Evolutionary conservation across 2,113 vertebrate species (phyloP).

Genomic region (Acanthisitta chloris): DNA sequence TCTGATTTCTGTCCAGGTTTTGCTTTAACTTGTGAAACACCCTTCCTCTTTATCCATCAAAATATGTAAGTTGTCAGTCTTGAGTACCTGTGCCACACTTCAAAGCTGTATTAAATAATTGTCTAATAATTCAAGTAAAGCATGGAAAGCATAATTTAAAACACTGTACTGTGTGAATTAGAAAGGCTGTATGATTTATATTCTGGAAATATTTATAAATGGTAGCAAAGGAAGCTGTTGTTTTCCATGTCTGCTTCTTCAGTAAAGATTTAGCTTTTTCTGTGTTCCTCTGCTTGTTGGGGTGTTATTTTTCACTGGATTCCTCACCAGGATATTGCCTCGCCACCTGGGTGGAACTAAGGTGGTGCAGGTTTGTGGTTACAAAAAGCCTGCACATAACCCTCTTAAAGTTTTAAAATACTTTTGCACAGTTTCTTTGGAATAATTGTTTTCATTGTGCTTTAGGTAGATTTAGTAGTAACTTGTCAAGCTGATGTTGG

Average conservation of each 20-base stretch:
- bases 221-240: neutral
- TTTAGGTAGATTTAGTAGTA: neutral
- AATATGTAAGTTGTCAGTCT: neutral
- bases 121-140: neutral
- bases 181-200: neutral
- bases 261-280: neutral
- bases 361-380: neutral
- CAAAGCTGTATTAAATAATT: neutral
- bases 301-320: neutral
- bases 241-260: neutral
- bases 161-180: neutral
- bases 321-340: neutral
- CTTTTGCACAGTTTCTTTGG: neutral
- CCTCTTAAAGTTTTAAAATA: neutral
- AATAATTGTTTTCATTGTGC: neutral
- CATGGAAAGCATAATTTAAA: neutral
- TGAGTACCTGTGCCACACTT: neutral
- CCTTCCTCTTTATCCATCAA: neutral
- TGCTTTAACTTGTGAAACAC: neutral
- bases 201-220: neutral
- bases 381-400: neutral
- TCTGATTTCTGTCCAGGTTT: neutral
- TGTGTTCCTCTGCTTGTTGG: neutral
- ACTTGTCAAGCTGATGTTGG: neutral
- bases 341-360: neutral